Base-by-base conservation (phyloP, 2,113 vertebrate genomes). In the Nibea albiflora region DNA sequence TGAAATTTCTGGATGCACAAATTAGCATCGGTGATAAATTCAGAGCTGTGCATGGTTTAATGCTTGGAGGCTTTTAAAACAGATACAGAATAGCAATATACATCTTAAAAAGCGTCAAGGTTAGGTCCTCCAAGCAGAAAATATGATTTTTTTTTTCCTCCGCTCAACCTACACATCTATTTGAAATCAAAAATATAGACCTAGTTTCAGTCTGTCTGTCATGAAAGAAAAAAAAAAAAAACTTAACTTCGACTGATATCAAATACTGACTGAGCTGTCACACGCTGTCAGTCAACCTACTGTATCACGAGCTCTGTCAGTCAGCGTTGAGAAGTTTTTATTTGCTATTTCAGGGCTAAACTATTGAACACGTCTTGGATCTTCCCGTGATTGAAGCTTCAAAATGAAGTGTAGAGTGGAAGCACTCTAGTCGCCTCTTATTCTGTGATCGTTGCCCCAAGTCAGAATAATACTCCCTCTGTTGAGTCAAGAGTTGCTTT, bases 241-340 rank as follows among this genome's bases (percentile, higher is more conserved):
- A 72, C 80, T 86, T 73, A 89, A 86, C 85, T 86, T 78, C 35
- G 47, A 76, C 79, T 80, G 78, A 86, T 81, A 84, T 91, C 84
- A 90, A 81, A 88, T 62, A 47, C 74, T 31, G 82, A 76, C 78
- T 76, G 76, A 80, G 84, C 89, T 92, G 88, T 90, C 90, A 87
- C 84, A 65, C 63, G 5, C 70, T 85, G 90, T 89, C 92, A 92
- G 44, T 85, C 90, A 89, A 61, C 26, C 28, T 73, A 66, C 77
- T 82, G 74, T 80, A 91, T 90, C 91, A 89, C 80, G 81, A 85
- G 79, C 79, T 83, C 78, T 82, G 90, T 83, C 86, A 87, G 58
- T 90, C 89, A 88, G 35, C 69, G 49, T 62, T 77, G 76, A 88
- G 82, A 75, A 62, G 47, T 79, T 86, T 86, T 90, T 82, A 75